Conservation (phyloP, 1,140 invertebrate species). For the Coenobita brevimanus region DNA sequence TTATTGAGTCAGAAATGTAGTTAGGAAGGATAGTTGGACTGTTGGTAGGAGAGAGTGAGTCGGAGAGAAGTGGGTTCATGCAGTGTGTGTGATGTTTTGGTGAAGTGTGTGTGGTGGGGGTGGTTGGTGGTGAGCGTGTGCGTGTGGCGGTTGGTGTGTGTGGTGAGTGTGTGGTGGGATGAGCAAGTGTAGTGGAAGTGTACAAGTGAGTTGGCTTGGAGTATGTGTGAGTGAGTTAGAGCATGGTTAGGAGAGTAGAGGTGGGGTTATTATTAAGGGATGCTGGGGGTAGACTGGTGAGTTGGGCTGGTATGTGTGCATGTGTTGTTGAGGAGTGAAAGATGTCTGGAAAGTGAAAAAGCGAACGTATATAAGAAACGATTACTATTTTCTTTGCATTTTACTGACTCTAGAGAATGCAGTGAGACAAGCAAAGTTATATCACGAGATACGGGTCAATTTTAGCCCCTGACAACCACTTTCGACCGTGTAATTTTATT, state of each 20-base stretch:
- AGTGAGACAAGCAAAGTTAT: no score
- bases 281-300: no score
- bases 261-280: no score
- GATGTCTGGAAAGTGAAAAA: no score
- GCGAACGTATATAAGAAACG: no score
- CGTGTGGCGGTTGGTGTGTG: constrained; percentile 3
- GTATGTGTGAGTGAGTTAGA: constrained; percentile 1
- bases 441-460: no score
- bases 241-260: background rate
- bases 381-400: no score
- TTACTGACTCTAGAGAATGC: no score
- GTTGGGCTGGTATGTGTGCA: no score
- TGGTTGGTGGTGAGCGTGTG: constrained; percentile 14
- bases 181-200: constrained; percentile 2
- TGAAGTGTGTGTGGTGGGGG: constrained; percentile 9
- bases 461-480: no score
- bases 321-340: no score
- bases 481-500: no score
- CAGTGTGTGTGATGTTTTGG: background rate
- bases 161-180: constrained; percentile 10
- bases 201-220: background rate
- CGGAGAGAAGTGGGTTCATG: background rate
- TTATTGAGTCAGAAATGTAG: background rate
- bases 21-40: background rate
- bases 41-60: background rate